Evolutionary conservation across 1,140 invertebrate genomes (phyloP), one percentile per base, ranked within the genome.

Genomic region (Stegodyphus dumicola): DNA sequence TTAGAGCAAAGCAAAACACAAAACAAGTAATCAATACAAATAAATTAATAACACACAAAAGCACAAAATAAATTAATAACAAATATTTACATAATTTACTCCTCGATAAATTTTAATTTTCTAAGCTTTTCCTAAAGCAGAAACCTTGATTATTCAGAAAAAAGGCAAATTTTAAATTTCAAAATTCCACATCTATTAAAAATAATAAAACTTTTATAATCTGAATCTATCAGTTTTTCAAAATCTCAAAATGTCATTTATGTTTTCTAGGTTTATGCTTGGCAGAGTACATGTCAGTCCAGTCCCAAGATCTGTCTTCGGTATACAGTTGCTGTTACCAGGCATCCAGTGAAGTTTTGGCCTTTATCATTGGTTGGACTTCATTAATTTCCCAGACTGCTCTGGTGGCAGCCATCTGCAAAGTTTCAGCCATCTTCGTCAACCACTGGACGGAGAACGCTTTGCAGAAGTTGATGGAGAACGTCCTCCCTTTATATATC

Each of bases 261-360:
- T 15, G 7, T 17, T 18, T 67, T 67, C 6, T 15, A 84, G 81
- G 81, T 56, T 33, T 67, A 17, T 84, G 81, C 11, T 17, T 84
- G 17, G 60, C 81, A 7, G 81, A 84, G 54, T 84, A 84, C 53
- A 66, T 84, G n/a, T 67, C 71, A 18, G 15, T 48, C 18, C n/a
- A 76, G 49, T 6, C 71, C 4, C 60, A 76, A 67, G 79, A 83
- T 2, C 56, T 74, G 5, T 70, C 79, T 3, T 84, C 81, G 13
- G 69, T 75, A n/a, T 84, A 84, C 52, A 84, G 81, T 13, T 84
- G 81, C 65, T 84, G 81, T 54, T 84, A 84, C 48, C 81, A 84
- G 11, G 48, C 56, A 10, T 84, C 81, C 7, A 76, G 81, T 52
- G 81, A 84, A 69, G 65, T 84, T 7, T 52, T 84, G 60, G 81